phyloP scores from a whole-genome alignment of 2,797 vertebrate species.

The Phrynocephalus guinanensis region DNA sequence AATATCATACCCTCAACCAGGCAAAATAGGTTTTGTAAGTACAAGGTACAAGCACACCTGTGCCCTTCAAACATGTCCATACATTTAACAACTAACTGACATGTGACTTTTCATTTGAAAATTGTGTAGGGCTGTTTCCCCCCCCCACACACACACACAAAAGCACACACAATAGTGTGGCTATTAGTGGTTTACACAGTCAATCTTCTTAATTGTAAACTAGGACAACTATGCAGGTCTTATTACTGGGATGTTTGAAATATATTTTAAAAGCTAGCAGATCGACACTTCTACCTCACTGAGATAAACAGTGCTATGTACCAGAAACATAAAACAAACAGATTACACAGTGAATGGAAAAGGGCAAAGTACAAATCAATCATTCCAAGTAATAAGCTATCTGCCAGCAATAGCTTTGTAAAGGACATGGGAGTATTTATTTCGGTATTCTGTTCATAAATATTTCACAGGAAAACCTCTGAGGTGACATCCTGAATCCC shows the following conservation, averaged over 20 bases:
- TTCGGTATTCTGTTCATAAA: slow-evolving; percentile 30
- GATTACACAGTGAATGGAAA: slow-evolving; percentile 64
- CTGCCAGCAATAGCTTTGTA: slow-evolving; percentile 45
- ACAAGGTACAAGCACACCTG: neutral
- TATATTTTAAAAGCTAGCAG: slow-evolving; percentile 26
- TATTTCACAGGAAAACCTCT: slow-evolving; percentile 50
- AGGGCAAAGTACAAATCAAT: slow-evolving; percentile 71
- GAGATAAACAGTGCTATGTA: slow-evolving; percentile 40
- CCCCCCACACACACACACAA: neutral
- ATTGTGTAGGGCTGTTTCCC: slow-evolving; percentile 21
- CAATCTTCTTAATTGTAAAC: slow-evolving; percentile 42
- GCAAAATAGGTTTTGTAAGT: slow-evolving; percentile 7
- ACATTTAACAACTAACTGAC: neutral
- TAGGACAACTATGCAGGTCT: neutral
- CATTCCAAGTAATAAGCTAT: slow-evolving; percentile 64
- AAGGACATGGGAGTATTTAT: slow-evolving; percentile 51
- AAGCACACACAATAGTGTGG: too few species aligned
- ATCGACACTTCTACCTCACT: slow-evolving; percentile 32
- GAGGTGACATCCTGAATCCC: slow-evolving; percentile 39
- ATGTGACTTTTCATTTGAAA: slow-evolving; percentile 12
- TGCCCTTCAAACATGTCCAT: slow-evolving; percentile 11
- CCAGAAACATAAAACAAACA: slow-evolving; percentile 63
- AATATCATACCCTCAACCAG: neutral
- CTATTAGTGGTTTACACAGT: slow-evolving; percentile 18
- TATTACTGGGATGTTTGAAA: slow-evolving; percentile 39